phyloP scores from a whole-genome alignment of 1,140 invertebrate species.

The Holotrichia oblita region DNA sequence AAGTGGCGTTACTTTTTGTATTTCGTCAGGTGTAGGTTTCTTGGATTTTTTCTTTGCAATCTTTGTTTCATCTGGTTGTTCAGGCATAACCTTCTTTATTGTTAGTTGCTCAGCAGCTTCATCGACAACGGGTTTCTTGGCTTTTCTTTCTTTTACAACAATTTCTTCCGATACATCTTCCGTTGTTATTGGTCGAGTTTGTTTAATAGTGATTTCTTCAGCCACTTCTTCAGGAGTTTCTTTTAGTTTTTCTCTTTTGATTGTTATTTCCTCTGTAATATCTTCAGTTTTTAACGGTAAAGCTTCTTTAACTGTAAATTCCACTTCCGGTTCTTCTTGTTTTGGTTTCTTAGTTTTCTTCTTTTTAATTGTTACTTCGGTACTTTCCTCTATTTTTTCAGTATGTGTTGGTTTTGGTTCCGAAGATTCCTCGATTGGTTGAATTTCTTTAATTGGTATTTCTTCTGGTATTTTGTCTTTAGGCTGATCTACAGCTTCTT shows the following conservation, averaged over 20 bases:
- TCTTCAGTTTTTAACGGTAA: slow-evolving; percentile 56
- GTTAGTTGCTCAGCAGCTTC: slow-evolving; percentile 59
- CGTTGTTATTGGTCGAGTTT: slow-evolving; percentile 41
- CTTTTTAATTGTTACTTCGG: slow-evolving; percentile 61
- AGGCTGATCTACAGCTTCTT: background rate
- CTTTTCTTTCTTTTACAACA: slow-evolving; percentile 50
- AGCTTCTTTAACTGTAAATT: slow-evolving; percentile 56
- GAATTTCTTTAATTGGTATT: slow-evolving; percentile 45
- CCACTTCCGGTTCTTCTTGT: slow-evolving; percentile 38
- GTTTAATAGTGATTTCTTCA: slow-evolving; percentile 74
- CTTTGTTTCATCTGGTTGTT: slow-evolving; percentile 51
- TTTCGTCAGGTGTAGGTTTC: slow-evolving; percentile 60
- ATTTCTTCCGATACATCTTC: slow-evolving; percentile 49
- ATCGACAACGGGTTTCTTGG: slow-evolving; percentile 56
- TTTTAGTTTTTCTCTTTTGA: slow-evolving; percentile 47
- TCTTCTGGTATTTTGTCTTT: slow-evolving; percentile 52
- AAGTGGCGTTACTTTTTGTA: too few relatives aligned
- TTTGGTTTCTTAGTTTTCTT: slow-evolving; percentile 44
- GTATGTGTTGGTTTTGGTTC: too few relatives aligned
- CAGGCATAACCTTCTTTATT: slow-evolving; percentile 49
- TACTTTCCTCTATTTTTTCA: slow-evolving; percentile 67
- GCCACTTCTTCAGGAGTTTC: slow-evolving; percentile 68
- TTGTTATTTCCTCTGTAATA: slow-evolving; percentile 40
- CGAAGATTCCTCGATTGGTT: too few relatives aligned
- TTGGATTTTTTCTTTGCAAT: slow-evolving; percentile 54